Evolutionary conservation across 1,140 invertebrate species (phyloP).

Genomic region (Metaphire vulgaris): DNA sequence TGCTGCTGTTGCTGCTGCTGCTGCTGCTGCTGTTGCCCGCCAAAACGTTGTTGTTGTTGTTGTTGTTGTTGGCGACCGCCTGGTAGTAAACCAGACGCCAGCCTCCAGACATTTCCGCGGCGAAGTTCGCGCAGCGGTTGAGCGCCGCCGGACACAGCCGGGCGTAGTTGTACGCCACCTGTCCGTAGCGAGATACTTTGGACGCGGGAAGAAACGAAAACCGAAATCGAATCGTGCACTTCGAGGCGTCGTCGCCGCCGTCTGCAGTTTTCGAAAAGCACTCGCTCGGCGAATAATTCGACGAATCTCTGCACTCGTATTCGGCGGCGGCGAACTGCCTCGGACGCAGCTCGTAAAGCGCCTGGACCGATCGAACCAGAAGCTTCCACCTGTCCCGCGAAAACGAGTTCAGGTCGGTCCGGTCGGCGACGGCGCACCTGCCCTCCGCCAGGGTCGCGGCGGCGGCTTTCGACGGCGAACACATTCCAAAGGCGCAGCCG

Average conservation of each 20-base stretch:
- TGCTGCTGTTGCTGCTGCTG: too few species aligned
- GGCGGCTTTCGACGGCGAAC: not conserved
- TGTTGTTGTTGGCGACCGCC: not conserved
- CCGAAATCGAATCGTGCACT: not conserved
- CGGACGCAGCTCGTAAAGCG: not conserved
- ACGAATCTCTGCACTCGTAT: not conserved
- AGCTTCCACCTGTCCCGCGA: not conserved
- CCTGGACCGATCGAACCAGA: not conserved
- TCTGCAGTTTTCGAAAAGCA: too few species aligned
- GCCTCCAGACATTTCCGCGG: not conserved
- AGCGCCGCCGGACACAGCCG: not conserved
- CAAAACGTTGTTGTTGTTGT: too few species aligned
- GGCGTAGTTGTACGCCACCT: not conserved
- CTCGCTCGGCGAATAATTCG: not conserved
- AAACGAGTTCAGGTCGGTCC: not conserved
- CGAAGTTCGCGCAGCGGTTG: not conserved
- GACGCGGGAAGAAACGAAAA: not conserved
- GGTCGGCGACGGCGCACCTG: too few species aligned
- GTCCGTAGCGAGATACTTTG: not conserved
- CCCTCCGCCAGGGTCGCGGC: not conserved
- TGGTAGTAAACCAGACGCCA: not conserved
- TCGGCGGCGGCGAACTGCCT: not conserved
- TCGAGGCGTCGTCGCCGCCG: not conserved
- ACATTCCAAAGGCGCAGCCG: not conserved
- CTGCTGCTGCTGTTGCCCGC: too few species aligned